Percentiles rank a stretch among this genome's conserved stretches.
phyloP scores from a whole-genome alignment of 2,888 invertebrate genomes.

The Dicyrtomina minuta region DNA sequence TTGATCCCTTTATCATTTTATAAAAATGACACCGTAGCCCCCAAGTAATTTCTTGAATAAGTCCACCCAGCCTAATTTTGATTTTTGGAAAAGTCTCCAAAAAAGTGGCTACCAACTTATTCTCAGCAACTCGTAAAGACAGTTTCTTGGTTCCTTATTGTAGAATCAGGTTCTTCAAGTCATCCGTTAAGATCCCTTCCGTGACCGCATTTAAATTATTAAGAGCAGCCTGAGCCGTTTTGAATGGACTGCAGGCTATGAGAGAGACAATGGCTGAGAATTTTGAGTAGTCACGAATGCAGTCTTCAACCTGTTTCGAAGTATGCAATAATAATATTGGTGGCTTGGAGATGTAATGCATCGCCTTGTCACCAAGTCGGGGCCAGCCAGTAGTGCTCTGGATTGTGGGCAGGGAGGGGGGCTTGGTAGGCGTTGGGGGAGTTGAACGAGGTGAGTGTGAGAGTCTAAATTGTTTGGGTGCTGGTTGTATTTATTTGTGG shows the following conservation, averaged over 20 bases:
- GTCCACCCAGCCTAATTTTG: constrained; percentile 61
- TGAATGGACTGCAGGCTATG: constrained; percentile 83
- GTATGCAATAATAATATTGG: too few species aligned
- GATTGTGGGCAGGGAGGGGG: too few species aligned
- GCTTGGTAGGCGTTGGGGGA: too few species aligned
- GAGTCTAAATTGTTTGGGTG: too few species aligned
- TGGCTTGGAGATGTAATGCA: too few species aligned
- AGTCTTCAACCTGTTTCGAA: constrained; percentile 72
- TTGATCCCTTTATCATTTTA: constrained; percentile 71
- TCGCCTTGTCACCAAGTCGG: too few species aligned
- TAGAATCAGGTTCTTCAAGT: constrained; percentile 85
- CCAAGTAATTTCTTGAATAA: constrained; percentile 94
- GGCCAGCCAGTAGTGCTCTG: too few species aligned
- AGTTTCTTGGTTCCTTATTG: constrained; percentile 69
- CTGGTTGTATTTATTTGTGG: too few species aligned
- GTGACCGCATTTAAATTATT: constrained; percentile 95
- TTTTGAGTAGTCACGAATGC: constrained; percentile 72
- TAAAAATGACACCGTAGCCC: constrained; percentile 86
- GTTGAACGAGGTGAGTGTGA: too few species aligned
- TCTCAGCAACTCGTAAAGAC: constrained; percentile 76
- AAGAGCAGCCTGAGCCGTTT: constrained; percentile 83
- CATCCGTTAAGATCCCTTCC: constrained; percentile 76
- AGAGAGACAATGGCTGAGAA: constrained; percentile 91
- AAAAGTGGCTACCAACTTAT: constrained; percentile 87
- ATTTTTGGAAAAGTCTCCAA: constrained; percentile 68